Evolutionary conservation across 2,888 invertebrate species (phyloP).

Genomic region (Thecophora atra): DNA sequence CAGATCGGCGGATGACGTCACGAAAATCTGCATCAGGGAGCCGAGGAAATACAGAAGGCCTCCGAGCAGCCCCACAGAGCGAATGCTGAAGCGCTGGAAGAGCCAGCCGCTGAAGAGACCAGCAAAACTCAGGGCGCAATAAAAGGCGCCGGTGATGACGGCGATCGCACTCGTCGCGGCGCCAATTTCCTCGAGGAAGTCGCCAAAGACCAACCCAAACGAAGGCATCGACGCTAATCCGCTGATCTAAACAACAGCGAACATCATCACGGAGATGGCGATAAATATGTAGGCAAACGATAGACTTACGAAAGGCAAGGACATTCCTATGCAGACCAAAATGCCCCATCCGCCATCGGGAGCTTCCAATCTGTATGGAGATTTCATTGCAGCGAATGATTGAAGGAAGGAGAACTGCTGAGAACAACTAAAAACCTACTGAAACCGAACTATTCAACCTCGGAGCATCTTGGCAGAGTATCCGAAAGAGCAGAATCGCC

Average conservation of each 20-base stretch:
- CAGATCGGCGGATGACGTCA: constrained; percentile 71
- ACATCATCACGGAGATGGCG: too few species aligned
- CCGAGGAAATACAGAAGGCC: constrained; percentile 73
- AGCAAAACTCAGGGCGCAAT: constrained; percentile 67
- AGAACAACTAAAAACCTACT: constrained; percentile 1
- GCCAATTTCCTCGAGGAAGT: constrained; percentile 73
- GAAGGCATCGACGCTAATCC: constrained; percentile 75
- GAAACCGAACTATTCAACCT: neutral
- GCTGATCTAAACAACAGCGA: constrained; percentile 69
- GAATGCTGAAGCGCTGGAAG: constrained; percentile 73
- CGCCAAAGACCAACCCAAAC: constrained; percentile 76
- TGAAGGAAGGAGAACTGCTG: neutral
- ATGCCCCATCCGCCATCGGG: constrained; percentile 88
- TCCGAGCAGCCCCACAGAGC: constrained; percentile 75
- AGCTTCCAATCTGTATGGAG: constrained; percentile 58
- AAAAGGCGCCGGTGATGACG: constrained; percentile 75
- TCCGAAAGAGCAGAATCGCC: neutral
- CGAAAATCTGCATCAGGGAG: constrained; percentile 72
- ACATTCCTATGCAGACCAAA: constrained; percentile 77
- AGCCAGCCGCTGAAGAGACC: constrained; percentile 76
- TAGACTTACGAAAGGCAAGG: constrained; percentile 77
- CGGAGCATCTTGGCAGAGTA: neutral
- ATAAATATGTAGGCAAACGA: too few species aligned
- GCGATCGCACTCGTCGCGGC: constrained; percentile 77
- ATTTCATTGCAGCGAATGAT: constrained; percentile 39